A percentile compares a stretch with the other conserved stretches of the same genome.
phyloP scores from a whole-genome alignment of 2,797 vertebrate genomes.

The Diceros bicornis region DNA sequence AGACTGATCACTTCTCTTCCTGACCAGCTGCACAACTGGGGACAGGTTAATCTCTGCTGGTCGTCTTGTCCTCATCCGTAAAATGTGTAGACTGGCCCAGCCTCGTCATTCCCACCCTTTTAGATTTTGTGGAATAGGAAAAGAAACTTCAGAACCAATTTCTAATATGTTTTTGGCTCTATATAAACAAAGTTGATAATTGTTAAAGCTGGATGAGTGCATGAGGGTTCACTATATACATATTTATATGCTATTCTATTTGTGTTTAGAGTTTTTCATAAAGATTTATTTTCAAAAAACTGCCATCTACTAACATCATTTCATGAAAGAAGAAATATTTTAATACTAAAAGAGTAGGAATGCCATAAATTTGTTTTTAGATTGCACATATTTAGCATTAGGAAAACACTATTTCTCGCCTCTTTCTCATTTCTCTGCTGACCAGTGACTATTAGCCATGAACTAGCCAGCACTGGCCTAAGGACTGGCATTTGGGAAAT shows the following conservation, averaged over 20 bases:
- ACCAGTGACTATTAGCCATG: neutral
- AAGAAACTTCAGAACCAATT: neutral
- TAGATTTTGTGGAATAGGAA: neutral
- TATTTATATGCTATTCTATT: neutral
- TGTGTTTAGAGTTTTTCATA: constrained; percentile 16
- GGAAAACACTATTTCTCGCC: neutral
- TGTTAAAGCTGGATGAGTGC: neutral
- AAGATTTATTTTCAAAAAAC: constrained; percentile 12
- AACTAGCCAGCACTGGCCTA: neutral
- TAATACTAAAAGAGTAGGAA: neutral
- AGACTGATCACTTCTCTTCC: neutral
- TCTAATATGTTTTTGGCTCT: neutral
- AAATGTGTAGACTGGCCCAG: neutral
- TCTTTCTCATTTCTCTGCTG: neutral
- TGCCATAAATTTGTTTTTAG: neutral
- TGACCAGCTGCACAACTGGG: neutral
- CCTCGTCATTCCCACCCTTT: neutral
- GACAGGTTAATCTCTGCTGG: neutral
- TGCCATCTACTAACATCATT: neutral
- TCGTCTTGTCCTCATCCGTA: neutral
- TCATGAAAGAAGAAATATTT: constrained; percentile 10
- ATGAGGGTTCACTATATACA: neutral
- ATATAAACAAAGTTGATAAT: neutral
- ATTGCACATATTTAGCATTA: neutral
- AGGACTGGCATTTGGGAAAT: neutral